Evolutionary conservation across 53 echinoderm and acorn worm genomes (phyloP).

Genomic region (Actinopyga echinites): DNA sequence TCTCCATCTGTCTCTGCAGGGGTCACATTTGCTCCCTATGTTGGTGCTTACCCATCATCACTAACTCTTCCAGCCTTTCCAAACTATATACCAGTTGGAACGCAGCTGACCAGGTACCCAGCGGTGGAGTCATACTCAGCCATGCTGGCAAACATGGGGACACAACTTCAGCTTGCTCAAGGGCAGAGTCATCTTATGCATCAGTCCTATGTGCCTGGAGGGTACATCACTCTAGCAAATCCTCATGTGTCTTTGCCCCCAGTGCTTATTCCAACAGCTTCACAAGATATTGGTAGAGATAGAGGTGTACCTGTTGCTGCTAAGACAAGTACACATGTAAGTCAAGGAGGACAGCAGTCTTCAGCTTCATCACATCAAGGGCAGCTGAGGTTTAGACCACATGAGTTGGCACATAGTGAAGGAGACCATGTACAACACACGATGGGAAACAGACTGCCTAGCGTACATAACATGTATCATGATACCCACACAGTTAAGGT

Average conservation of each 20-base stretch:
- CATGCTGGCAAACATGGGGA: constrained; percentile 97
- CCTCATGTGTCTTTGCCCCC: constrained; percentile 37
- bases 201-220: constrained; percentile 58
- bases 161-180: constrained; percentile 83
- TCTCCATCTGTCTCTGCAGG: not conserved
- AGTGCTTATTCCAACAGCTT: constrained; percentile 45
- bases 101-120: constrained; percentile 47
- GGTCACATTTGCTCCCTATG: constrained; percentile 26
- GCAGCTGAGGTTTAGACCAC: not conserved
- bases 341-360: not conserved
- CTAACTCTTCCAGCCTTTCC: constrained; percentile 16
- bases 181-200: constrained; percentile 52
- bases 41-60: constrained; percentile 10
- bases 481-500: constrained; percentile 2
- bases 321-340: not conserved
- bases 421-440: not conserved
- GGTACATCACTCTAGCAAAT: constrained; percentile 56
- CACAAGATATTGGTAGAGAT: constrained; percentile 4
- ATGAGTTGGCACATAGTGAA: constrained; percentile 9
- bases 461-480: not conserved
- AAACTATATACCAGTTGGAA: constrained; percentile 14
- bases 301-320: not conserved
- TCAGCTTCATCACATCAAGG: not conserved
- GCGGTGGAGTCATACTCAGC: constrained; percentile 90
- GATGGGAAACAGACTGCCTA: not conserved